A percentile compares a stretch with the other conserved stretches of the same genome.
Evolutionary conservation across 2,888 invertebrate species (phyloP).

Genomic region (Bombylius major): DNA sequence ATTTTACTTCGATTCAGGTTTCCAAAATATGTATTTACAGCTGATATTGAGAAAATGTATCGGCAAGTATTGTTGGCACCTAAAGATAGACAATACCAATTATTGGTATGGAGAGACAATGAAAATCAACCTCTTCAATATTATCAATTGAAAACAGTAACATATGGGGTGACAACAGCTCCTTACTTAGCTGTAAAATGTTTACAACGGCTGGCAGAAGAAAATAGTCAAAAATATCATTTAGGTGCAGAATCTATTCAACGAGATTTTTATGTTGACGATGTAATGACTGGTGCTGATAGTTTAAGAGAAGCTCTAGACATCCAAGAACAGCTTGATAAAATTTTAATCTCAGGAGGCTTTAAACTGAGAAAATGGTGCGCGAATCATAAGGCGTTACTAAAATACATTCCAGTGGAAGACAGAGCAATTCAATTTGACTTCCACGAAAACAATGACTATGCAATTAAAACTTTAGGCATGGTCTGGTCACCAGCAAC

Average conservation of each 20-base stretch:
- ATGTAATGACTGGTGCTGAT: no score
- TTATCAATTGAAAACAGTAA: conserved; percentile 11
- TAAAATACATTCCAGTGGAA: no score
- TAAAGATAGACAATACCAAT: conserved; percentile 12
- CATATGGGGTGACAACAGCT: conserved; percentile 11
- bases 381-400: no score
- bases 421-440: no score
- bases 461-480: neutral
- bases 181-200: neutral
- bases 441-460: no score
- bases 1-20: neutral
- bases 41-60: conserved; percentile 19
- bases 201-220: neutral
- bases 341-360: no score
- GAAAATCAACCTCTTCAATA: conserved; percentile 3
- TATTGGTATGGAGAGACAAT: conserved; percentile 14
- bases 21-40: neutral
- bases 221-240: neutral
- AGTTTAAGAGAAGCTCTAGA: no score
- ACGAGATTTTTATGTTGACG: neutral
- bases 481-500: neutral
- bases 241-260: neutral
- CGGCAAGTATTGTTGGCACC: conserved; percentile 15
- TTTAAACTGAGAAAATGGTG: no score
- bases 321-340: no score